Evolutionary conservation across 2,797 vertebrate species (phyloP), one percentile per base, ranked within the genome.

Genomic region (Sebastes itinus): DNA sequence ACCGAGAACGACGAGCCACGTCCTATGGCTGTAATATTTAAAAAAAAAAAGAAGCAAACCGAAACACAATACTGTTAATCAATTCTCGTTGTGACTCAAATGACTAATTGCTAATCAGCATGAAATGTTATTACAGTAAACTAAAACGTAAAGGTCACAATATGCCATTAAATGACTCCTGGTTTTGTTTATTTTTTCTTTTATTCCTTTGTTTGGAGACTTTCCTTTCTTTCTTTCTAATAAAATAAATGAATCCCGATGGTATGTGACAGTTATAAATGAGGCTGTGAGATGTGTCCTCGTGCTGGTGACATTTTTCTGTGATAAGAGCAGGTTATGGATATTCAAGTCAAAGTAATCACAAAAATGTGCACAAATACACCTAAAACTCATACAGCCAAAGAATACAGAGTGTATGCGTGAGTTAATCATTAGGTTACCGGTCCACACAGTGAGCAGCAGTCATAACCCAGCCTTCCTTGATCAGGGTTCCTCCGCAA

Each of bases 361-460:
- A 66, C 42, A 68, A 20, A 72, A 54, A 35, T 23, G 10, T 11
- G 1, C 28, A 63, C 7, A 18, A 42, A 67, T 58, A 16, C 4
- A 55, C 3, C 4, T 23, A 12, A 66, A 30, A 18, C 23, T 22
- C 12, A 27, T 1, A 28, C 18, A 60, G 62, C 73, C 61, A 23
- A 32, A 23, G 12, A 66, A 66, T 18, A 55, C 9, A 7, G 14
- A 71, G 58, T 71, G 4, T 38, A 6, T 32, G 28, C 56, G 13
- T 3, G 22, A 33, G 68, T 72, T 58, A 70, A 75, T 80, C 61
- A 58, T 71, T 61, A 62, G 46, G 35, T 64, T 86, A 98, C 97
- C 75, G 90, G 88, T 96, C 96, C 42, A 97, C 97, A 42, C 97
- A 98, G 86, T 97, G 97, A 90, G 97, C 97, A 1, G 97, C 97